These are phyloP conservation scores for Smithornis capensis DNA, from an alignment of 2,113 vertebrate species.

Conservation along the genomic window DNA sequence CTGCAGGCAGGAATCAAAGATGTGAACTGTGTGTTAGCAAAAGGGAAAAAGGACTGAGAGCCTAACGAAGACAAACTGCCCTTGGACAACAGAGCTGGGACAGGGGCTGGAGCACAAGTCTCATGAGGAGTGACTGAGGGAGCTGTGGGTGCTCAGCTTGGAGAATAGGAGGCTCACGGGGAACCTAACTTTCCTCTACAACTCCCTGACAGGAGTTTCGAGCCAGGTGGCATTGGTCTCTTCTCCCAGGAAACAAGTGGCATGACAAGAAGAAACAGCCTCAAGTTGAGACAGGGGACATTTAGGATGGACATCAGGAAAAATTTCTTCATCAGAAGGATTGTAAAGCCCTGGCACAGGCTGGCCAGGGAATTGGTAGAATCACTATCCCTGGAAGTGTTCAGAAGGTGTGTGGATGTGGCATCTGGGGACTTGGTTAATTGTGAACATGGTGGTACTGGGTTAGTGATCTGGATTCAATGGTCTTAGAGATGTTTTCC, in stretches of 20 bases:
- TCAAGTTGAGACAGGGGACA: no score
- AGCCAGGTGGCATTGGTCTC: accelerated
- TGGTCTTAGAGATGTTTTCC: not conserved
- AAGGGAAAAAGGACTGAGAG: not conserved
- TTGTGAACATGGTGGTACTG: not conserved
- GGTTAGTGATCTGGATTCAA: not conserved
- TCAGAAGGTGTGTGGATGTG: no score
- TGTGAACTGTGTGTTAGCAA: not conserved
- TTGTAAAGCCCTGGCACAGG: not conserved
- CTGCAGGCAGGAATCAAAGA: not conserved
- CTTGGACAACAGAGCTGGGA: not conserved
- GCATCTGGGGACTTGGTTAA: not conserved
- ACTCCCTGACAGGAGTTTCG: not conserved
- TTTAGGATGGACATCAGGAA: not conserved
- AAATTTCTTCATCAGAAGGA: not conserved
- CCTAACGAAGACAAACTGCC: not conserved
- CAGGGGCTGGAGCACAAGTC: not conserved
- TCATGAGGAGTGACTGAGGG: not conserved
- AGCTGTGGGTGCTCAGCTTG: not conserved
- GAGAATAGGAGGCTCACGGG: not conserved
- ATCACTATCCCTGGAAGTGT: not conserved
- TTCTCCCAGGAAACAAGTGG: accelerated
- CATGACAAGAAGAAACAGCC: not conserved
- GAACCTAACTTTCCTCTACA: not conserved
- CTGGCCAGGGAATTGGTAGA: not conserved